A percentile compares a stretch with the other conserved stretches of the same genome.
phyloP scores from a whole-genome alignment of 2,888 invertebrate species.

The Mythimna pallens region DNA sequence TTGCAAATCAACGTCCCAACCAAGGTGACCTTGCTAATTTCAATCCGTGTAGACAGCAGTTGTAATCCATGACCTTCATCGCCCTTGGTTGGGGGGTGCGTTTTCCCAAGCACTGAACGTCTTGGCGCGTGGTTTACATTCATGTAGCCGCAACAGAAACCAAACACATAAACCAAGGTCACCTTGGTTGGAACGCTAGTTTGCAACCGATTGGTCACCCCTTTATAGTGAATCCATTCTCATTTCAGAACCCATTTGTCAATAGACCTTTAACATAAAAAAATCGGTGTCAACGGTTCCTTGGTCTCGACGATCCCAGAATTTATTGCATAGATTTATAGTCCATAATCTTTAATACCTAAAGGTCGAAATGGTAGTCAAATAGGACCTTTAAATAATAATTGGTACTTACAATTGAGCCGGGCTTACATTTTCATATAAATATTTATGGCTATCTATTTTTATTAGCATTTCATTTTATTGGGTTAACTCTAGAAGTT shows the following conservation, averaged over 20 bases:
- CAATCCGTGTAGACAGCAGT: too few relatives aligned
- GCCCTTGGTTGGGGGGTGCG: too few relatives aligned
- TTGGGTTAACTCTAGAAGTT: neutral
- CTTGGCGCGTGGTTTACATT: too few relatives aligned
- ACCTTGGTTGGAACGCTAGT: too few relatives aligned
- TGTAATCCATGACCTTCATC: too few relatives aligned
- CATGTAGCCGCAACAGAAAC: too few relatives aligned
- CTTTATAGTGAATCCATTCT: too few relatives aligned
- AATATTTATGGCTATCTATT: slow-evolving; percentile 12
- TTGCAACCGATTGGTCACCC: too few relatives aligned
- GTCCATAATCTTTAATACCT: slow-evolving; percentile 25
- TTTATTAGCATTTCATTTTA: slow-evolving; percentile 26
- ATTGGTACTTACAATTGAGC: slow-evolving; percentile 22
- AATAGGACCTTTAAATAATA: slow-evolving; percentile 18
- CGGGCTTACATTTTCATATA: neutral
- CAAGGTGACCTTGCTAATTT: too few relatives aligned
- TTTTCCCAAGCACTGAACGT: too few relatives aligned
- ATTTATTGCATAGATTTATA: slow-evolving; percentile 40
- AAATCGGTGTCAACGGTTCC: neutral
- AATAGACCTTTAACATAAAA: neutral
- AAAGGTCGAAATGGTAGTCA: slow-evolving; percentile 7
- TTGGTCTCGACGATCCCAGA: slow-evolving; percentile 5
- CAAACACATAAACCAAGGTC: too few relatives aligned
- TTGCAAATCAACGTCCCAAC: too few relatives aligned
- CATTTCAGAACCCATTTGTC: neutral